A percentile compares a stretch with the other conserved stretches of the same genome.
These are phyloP conservation scores for Chymomyza amoena DNA, from an alignment of 2,888 invertebrate genomes.

Conservation along the genomic window DNA sequence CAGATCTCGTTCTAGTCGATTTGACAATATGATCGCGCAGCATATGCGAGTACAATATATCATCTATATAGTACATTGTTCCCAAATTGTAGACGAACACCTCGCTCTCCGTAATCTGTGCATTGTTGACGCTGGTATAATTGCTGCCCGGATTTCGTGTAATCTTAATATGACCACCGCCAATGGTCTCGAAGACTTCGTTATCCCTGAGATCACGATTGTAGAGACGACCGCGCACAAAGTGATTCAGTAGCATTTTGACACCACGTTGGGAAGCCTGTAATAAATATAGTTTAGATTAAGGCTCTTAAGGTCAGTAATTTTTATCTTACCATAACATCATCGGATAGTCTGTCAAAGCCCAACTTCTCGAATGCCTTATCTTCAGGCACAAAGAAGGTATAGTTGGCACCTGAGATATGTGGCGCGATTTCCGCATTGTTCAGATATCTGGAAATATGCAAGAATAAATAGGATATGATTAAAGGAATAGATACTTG, in stretches of 20 bases:
- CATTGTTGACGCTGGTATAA: constrained; percentile 80
- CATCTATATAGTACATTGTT: constrained; percentile 83
- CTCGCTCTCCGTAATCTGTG: constrained; percentile 82
- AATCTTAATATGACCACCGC: constrained; percentile 81
- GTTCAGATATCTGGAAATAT: constrained; percentile 80
- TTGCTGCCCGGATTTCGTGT: constrained; percentile 79
- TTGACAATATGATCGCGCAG: constrained; percentile 74
- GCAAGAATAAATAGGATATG: neutral
- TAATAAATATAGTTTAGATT: too few species aligned
- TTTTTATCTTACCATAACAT: constrained; percentile 77
- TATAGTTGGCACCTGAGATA: constrained; percentile 83
- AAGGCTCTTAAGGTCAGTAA: too few species aligned
- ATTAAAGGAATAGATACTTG: too few species aligned
- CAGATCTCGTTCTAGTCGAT: constrained; percentile 65
- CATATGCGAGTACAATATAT: constrained; percentile 80
- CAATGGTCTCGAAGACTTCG: constrained; percentile 80
- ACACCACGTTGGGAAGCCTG: constrained; percentile 81
- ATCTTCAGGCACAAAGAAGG: constrained; percentile 86
- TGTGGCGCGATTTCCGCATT: constrained; percentile 82
- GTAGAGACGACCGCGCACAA: constrained; percentile 82
- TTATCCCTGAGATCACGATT: constrained; percentile 82
- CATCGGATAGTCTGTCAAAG: constrained; percentile 81
- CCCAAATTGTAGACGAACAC: constrained; percentile 84
- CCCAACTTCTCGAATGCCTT: constrained; percentile 83
- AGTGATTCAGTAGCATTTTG: constrained; percentile 82